Percentiles rank a stretch among this genome's conserved stretches.
phyloP scores from a whole-genome alignment of 2,113 vertebrate genomes.

The Alouatta palliata region DNA sequence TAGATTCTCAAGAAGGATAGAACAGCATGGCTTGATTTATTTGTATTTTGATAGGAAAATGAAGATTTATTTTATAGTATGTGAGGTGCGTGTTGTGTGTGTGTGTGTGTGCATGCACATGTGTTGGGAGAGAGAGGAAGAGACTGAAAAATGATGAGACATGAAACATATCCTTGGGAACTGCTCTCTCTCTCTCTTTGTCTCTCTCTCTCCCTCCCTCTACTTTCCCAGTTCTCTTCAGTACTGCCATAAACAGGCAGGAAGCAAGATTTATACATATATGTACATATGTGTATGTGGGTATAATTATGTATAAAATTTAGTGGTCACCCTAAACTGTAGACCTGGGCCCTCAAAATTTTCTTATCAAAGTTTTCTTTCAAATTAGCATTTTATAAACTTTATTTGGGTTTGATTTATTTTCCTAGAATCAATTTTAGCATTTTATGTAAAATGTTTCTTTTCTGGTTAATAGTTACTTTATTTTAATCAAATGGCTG shows the following conservation, averaged over 20 bases:
- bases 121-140: neutral
- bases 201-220: no score
- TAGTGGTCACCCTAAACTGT: neutral
- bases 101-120: no score
- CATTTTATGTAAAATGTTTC: neutral
- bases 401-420: neutral
- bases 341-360: neutral
- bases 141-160: neutral
- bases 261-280: neutral
- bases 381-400: neutral
- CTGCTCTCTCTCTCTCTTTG: no score
- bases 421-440: neutral
- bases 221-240: neutral
- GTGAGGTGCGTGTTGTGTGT: neutral
- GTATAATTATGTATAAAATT: neutral
- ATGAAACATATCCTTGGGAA: neutral
- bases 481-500: neutral
- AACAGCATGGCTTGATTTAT: neutral
- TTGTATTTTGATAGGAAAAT: neutral
- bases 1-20: neutral
- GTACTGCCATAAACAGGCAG: neutral
- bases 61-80: neutral
- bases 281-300: no score
- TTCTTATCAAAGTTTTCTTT: neutral
- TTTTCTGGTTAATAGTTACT: neutral